Evolutionary conservation across 2,113 vertebrate species (phyloP), one percentile per base, ranked within the genome.

Genomic region (Dromas ardeola): DNA sequence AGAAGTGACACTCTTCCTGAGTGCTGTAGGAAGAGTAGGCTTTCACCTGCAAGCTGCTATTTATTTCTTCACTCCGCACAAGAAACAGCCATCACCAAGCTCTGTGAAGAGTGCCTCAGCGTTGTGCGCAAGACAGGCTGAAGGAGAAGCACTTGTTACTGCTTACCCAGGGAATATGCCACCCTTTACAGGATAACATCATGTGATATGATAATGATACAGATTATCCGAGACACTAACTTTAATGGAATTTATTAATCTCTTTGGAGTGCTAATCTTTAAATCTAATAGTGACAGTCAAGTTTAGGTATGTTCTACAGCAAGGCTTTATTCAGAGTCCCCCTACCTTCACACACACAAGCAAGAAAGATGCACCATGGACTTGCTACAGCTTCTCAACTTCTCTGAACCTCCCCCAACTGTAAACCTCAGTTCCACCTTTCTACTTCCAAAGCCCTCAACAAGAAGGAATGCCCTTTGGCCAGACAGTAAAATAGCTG

Each of bases 11-110:
- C 6, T 84, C 81, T 55, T 81, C 52, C 42, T 29, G 34, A 76
- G 27, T 90, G 32, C 27, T 70, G 63, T 47, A 40, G 52, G 86
- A 91, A 74, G 61, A 71, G 50, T 36, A 92, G 81, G n/a, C 67
- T 93, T 92, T 96, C 79, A 50, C 93, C 59, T 92, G 59, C 74
- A 95, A 61, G 36, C 47, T 88, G 36, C 69, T 92, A 30, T 88
- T 88, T 83, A 55, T 83, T 94, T 94, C 59, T 71, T 26, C 32
- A 73, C 36, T 86, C 42, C 50, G 10, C 23, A 52, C 43, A 82
- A 80, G 81, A 72, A 88, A 40, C 53, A 86, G 40, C 81, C 43
- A 43, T 89, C 74, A 65, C 36, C 40, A 40, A 69, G 62, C 53
- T 73, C 81, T 69, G 36, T 72, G 62, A 81, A 79, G 65, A 90